phyloP scores from a whole-genome alignment of 2,113 vertebrate genomes.

The Rhinichthys klamathensis region DNA sequence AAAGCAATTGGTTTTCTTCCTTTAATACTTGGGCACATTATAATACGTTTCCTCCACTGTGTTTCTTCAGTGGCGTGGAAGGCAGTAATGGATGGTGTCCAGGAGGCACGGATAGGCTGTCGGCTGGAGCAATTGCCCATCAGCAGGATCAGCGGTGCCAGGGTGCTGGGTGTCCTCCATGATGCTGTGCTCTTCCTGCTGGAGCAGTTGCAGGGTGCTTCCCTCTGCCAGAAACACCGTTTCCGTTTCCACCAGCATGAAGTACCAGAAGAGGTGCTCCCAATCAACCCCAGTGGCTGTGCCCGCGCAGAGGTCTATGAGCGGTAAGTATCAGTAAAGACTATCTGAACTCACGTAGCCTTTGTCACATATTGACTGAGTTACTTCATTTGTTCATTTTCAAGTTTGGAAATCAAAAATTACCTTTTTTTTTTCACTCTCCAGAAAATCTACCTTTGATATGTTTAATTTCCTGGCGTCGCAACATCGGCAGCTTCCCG shows the following conservation, averaged over 20 bases:
- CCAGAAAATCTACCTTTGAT: constrained; percentile 90
- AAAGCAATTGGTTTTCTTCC: neutral
- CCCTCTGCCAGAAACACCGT: constrained; percentile 81
- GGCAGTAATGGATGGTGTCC: constrained; percentile 84
- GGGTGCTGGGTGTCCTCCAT: constrained; percentile 85
- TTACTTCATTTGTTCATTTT: neutral
- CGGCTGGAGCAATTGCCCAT: constrained; percentile 84
- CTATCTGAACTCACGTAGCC: neutral
- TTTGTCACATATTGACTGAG: neutral
- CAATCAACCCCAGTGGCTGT: constrained; percentile 86
- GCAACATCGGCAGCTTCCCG: constrained; percentile 85
- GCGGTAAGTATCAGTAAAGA: constrained; percentile 69
- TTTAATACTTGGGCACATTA: neutral
- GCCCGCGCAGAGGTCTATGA: constrained; percentile 84
- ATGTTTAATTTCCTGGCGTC: constrained; percentile 95
- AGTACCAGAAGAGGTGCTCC: constrained; percentile 81
- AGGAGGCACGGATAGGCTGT: constrained; percentile 84
- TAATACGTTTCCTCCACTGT: neutral
- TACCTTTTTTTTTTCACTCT: neutral
- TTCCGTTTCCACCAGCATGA: constrained; percentile 90
- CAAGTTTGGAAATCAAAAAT: neutral
- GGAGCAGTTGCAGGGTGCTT: constrained; percentile 86
- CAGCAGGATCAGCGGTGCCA: constrained; percentile 78
- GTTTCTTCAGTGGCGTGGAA: constrained; percentile 84
- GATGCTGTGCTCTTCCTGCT: constrained; percentile 89